These are phyloP conservation scores for Drosophila ogumai DNA, from an alignment of 1,140 invertebrate species.

Conservation along the genomic window DNA sequence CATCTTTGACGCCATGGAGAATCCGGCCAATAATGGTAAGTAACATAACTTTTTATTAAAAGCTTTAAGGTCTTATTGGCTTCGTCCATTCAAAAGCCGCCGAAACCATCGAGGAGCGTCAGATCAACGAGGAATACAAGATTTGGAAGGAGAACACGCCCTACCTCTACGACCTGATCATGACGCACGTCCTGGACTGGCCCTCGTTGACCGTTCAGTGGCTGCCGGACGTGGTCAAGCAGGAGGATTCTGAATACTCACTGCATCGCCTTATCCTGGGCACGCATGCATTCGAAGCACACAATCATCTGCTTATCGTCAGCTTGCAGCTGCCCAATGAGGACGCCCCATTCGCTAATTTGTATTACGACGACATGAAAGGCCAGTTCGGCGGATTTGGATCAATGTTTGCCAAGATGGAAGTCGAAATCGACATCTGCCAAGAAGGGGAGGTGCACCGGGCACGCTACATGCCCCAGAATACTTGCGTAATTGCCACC, in stretches of 20 bases:
- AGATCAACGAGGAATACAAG: slow-evolving; percentile 99
- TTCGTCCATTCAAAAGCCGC: slow-evolving; percentile 38
- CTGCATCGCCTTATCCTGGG: slow-evolving; percentile 99
- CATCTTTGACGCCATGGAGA: slow-evolving; percentile 56
- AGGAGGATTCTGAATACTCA: slow-evolving; percentile 99
- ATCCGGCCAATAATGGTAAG: slow-evolving; percentile 79
- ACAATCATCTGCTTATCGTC: slow-evolving; percentile 99
- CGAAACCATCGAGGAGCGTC: slow-evolving; percentile 97
- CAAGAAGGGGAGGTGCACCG: slow-evolving; percentile 99
- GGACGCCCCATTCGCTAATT: slow-evolving; percentile 99
- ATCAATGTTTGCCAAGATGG: slow-evolving; percentile 99
- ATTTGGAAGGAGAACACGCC: slow-evolving; percentile 99
- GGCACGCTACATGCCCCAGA: slow-evolving; percentile 99
- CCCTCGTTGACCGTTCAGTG: slow-evolving; percentile 99
- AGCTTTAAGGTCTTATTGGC: slow-evolving; percentile 2
- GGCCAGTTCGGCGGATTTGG: slow-evolving; percentile 99
- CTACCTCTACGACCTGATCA: slow-evolving; percentile 98
- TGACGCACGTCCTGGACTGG: slow-evolving; percentile 99
- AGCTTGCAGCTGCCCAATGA: slow-evolving; percentile 99
- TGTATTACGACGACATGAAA: slow-evolving; percentile 99
- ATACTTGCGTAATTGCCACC: slow-evolving; percentile 99
- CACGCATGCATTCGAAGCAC: slow-evolving; percentile 99
- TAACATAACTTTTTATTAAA: background rate
- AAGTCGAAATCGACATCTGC: slow-evolving; percentile 99
- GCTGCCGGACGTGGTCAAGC: slow-evolving; percentile 98